These are phyloP conservation scores for Crematogaster levior DNA, from an alignment of 2,888 invertebrate genomes.

Conservation along the genomic window DNA sequence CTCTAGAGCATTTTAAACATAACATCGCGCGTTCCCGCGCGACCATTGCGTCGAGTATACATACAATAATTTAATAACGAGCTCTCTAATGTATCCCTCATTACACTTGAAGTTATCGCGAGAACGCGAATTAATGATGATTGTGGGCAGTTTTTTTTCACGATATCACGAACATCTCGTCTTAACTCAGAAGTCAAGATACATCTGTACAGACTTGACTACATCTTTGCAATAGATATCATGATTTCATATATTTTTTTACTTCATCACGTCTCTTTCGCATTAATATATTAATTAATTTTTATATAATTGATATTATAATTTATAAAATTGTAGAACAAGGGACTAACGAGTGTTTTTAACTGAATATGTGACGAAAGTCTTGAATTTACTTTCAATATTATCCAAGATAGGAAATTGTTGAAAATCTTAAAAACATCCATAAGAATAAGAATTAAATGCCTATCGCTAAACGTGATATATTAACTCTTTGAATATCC, in stretches of 20 bases:
- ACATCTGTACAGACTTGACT: constrained; percentile 36
- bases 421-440: not conserved
- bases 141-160: constrained; percentile 32
- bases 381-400: not conserved
- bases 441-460: not conserved
- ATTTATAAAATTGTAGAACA: constrained; percentile 14
- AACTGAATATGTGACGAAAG: not conserved
- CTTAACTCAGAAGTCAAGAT: constrained; percentile 36
- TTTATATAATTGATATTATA: too few species aligned
- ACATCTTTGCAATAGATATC: constrained; percentile 5
- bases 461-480: not conserved
- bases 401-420: not conserved
- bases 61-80: constrained; percentile 71
- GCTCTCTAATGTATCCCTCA: constrained; percentile 42
- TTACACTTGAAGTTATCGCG: constrained; percentile 40
- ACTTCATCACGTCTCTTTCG: not conserved
- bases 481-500: not conserved
- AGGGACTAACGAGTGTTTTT: not conserved
- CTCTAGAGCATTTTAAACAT: constrained; percentile 78
- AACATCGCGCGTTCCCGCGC: constrained; percentile 72
- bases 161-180: constrained; percentile 37
- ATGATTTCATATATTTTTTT: constrained; percentile 5
- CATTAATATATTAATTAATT: not conserved
- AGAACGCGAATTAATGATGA: constrained; percentile 28
- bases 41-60: constrained; percentile 65